Conservation (phyloP, 2,797 vertebrate genomes). For the Lepus townsendii region DNA sequence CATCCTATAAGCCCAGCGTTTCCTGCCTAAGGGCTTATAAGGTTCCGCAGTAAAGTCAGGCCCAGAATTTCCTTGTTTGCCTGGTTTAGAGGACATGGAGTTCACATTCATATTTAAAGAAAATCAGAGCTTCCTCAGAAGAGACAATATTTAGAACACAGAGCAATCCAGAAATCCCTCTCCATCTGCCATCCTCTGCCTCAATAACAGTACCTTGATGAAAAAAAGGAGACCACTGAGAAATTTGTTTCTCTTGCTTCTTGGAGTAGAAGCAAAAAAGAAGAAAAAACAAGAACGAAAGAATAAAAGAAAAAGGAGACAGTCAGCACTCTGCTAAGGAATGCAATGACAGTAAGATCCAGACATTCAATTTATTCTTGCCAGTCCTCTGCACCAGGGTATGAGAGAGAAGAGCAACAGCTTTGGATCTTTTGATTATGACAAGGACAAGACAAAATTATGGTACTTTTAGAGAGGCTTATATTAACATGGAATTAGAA, state of each 20-base stretch:
- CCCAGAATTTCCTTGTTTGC: neutral
- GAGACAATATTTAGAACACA: constrained; percentile 30
- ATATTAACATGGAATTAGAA: constrained; percentile 17
- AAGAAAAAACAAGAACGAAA: accelerated
- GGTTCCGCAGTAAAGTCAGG: constrained; percentile 45
- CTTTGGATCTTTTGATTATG: neutral
- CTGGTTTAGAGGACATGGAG: neutral
- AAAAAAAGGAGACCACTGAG: constrained; percentile 18
- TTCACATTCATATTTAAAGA: constrained; percentile 60
- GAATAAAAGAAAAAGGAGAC: neutral
- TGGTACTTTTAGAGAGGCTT: constrained; percentile 15
- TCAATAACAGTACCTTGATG: constrained; percentile 28
- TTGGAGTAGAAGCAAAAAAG: neutral
- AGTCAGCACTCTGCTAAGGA: neutral
- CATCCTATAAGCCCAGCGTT: neutral
- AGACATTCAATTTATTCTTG: neutral
- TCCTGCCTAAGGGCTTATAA: neutral
- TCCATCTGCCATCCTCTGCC: constrained; percentile 12
- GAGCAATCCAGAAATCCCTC: constrained; percentile 33
- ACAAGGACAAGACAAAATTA: neutral
- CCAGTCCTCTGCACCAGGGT: neutral
- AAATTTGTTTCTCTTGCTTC: constrained; percentile 41
- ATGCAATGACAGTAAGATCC: neutral
- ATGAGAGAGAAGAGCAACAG: neutral
- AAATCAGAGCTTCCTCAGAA: neutral